Evolutionary conservation across 2,797 vertebrate species (phyloP).

Genomic region (Xiphorhynchus erythropygius): DNA sequence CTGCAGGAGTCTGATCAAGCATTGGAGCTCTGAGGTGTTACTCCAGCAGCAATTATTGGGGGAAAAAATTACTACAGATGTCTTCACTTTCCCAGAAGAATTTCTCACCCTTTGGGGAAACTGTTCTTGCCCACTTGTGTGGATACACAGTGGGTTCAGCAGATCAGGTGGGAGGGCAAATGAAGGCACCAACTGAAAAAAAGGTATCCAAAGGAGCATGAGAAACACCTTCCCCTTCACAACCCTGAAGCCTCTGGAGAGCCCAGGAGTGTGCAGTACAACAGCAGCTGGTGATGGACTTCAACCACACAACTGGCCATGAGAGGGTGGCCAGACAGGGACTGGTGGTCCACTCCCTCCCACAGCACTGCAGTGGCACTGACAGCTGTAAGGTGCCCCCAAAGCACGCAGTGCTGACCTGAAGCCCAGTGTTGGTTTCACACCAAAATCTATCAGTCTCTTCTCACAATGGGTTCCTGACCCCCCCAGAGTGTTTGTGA

Average conservation of each 20-base stretch:
- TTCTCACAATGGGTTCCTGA: not conserved
- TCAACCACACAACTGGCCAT: rapidly evolving
- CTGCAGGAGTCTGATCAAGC: not conserved
- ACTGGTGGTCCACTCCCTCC: no score
- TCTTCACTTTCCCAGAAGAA: not conserved
- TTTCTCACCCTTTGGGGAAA: not conserved
- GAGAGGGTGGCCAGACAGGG: not conserved
- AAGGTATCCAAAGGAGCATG: not conserved
- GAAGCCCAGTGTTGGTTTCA: not conserved
- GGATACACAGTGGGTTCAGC: not conserved
- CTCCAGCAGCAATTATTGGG: not conserved
- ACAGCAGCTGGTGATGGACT: not conserved
- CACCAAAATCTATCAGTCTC: not conserved
- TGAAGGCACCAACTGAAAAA: not conserved
- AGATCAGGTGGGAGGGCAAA: not conserved
- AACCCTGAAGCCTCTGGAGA: not conserved
- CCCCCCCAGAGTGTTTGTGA: not conserved
- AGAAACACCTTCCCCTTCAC: not conserved
- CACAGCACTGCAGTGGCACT: not conserved
- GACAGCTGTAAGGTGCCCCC: not conserved
- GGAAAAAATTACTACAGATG: not conserved
- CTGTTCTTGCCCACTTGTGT: not conserved
- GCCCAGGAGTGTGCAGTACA: rapidly evolving
- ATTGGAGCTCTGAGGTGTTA: not conserved
- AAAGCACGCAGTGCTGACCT: not conserved